These are phyloP conservation scores for Lithophane ornitopus DNA, from an alignment of 2,888 invertebrate genomes.

Conservation along the genomic window DNA sequence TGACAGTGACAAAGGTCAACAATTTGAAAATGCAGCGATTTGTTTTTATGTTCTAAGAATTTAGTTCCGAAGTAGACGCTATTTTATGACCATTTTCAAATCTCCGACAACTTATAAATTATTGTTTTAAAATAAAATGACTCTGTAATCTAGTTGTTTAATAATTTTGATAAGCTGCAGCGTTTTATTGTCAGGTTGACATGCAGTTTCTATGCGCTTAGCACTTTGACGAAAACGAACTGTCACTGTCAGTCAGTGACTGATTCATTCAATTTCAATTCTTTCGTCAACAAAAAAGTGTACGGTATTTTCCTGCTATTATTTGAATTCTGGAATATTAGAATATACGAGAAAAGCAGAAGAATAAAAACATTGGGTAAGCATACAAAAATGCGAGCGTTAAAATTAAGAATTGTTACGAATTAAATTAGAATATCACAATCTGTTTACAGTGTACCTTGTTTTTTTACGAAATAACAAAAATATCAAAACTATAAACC, in stretches of 20 bases:
- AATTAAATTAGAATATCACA: background rate
- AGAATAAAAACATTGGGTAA: conserved; percentile 19
- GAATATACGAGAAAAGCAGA: background rate
- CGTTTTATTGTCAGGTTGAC: conserved; percentile 26
- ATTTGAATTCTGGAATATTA: background rate
- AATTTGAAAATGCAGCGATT: conserved; percentile 6
- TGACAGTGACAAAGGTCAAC: conserved; percentile 9
- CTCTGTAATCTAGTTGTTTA: background rate
- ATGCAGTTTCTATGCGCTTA: background rate
- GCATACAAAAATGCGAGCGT: background rate
- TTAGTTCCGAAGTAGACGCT: background rate
- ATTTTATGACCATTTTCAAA: background rate
- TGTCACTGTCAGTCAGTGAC: no score
- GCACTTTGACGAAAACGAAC: conserved; percentile 12
- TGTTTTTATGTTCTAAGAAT: conserved; percentile 11
- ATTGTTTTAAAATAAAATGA: background rate
- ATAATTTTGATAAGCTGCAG: background rate
- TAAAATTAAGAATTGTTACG: background rate
- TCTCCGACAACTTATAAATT: background rate
- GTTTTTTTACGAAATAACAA: background rate
- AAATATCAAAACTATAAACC: background rate
- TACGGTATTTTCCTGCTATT: no score
- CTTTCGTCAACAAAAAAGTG: background rate
- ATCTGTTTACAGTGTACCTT: background rate
- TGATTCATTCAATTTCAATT: conserved; percentile 4